Conservation (phyloP, 2,113 vertebrate genomes). For the Datnioides undecimradiatus region DNA sequence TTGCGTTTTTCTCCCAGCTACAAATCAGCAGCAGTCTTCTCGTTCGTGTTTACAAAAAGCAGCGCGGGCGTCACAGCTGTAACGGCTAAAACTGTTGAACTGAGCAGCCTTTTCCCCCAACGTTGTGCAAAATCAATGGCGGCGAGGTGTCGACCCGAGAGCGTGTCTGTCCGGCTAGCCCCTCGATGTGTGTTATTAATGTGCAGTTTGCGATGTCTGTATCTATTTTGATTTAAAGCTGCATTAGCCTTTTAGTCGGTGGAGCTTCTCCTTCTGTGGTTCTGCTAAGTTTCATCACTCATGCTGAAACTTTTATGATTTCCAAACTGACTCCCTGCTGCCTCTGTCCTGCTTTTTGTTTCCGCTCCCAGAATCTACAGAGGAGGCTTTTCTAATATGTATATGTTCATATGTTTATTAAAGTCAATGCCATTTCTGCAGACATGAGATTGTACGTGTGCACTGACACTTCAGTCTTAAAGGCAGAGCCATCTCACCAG, state of each 20-base stretch:
- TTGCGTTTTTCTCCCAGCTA: not conserved
- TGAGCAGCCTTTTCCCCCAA: not conserved
- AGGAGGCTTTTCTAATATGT: not conserved
- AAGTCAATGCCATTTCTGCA: not conserved
- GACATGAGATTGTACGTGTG: conserved; percentile 10
- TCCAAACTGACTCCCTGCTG: not conserved
- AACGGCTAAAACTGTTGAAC: not conserved
- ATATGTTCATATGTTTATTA: not conserved
- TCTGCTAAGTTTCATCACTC: not conserved
- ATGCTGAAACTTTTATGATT: not conserved
- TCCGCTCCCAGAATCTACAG: not conserved
- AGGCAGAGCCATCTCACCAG: not conserved
- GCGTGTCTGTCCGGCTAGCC: conserved; percentile 4
- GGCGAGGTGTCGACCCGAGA: not conserved
- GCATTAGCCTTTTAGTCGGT: not conserved
- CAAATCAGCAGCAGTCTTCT: not conserved
- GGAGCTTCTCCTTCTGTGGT: not conserved
- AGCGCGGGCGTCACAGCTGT: not conserved
- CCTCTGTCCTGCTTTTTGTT: not conserved
- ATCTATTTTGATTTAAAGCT: conserved; percentile 10
- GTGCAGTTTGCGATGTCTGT: not conserved
- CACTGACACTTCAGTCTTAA: conserved; percentile 8
- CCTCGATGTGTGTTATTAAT: conserved; percentile 12
- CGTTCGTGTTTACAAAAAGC: not conserved
- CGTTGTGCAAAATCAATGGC: not conserved